Evolutionary conservation across 2,797 vertebrate genomes (phyloP), one percentile per base, ranked within the genome.

Genomic region (Syngnathus rostellatus): DNA sequence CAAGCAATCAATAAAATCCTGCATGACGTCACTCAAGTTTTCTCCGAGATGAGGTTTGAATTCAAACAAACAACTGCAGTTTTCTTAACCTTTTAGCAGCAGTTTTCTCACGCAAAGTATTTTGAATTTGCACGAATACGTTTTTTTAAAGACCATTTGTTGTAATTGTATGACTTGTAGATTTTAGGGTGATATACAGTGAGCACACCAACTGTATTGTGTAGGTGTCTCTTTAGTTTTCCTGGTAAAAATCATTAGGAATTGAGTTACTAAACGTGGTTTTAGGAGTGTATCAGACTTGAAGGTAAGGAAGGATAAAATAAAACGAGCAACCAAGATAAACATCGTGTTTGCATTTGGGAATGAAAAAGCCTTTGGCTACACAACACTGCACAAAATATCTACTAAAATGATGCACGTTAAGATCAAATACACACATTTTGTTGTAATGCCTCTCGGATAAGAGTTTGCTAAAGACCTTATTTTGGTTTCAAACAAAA

Each of bases 401-500:
- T 4, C 31, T n/a, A 41, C 38, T 61, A 62, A 57, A 31, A 6
- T 57, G 23, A 57, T 31, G 23, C 12, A 11, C 37, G 41, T 39
- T 6, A 11, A 51, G 14, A 45, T 31, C 25, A 41, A 21, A 68
- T 68, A 67, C 16, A 50, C 39, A 61, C 25, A 8, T 45, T 53
- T 2, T 6, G 8, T 70, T 11, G 12, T 57, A 31, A 57, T 57
- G 55, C 12, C 10, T 61, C 19, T 45, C 14, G 14, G 41, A 62
- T 25, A 45, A 45, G 2, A 21, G 5, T 61, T n/a, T 14, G n/a
- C 14, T 14, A 5, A 23, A 46, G 41, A 31, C 60, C 60, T 16
- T 61, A 69, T 66, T 51, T 61, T 14, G 54, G 55, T 17, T 57
- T 16, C 6, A 57, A 72, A 77, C 74, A 75, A 77, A 75, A 23